Conservation (phyloP, 2,797 vertebrate genomes). For the Malurus leucopterus region DNA sequence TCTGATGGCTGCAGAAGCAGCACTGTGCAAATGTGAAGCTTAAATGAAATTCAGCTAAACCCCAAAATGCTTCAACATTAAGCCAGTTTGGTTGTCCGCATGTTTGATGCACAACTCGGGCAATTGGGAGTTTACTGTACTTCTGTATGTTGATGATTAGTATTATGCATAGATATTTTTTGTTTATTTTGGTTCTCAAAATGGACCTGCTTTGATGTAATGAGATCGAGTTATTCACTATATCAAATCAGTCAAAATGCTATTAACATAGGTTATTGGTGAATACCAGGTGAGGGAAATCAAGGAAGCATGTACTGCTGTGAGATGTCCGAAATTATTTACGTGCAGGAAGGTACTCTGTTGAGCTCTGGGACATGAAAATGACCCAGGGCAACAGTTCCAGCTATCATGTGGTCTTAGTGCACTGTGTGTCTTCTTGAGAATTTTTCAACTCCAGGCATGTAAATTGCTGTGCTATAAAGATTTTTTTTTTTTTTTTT, state of each 20-base stretch:
- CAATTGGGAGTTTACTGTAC: not conserved
- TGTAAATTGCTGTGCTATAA: not conserved
- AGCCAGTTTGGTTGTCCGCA: not conserved
- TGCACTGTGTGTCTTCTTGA: not conserved
- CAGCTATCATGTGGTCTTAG: not conserved
- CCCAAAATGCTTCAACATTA: not conserved
- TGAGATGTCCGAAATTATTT: not conserved
- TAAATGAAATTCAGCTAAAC: not conserved
- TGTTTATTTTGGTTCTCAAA: not conserved
- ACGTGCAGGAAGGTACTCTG: not conserved
- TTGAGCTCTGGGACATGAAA: not conserved
- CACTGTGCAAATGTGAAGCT: not conserved
- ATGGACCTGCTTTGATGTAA: not conserved
- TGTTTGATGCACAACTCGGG: fast-evolving
- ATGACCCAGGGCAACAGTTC: not conserved
- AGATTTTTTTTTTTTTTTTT: not conserved
- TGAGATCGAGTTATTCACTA: not conserved
- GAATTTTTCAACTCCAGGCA: not conserved
- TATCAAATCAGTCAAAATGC: not conserved
- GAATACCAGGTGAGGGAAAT: not conserved
- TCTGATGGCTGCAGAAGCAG: not conserved
- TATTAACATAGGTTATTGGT: not conserved
- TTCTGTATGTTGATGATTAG: not conserved
- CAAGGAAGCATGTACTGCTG: not conserved
- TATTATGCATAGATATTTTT: not conserved